Conservation (phyloP, 2,113 vertebrate genomes). For the Carassius carassius region DNA sequence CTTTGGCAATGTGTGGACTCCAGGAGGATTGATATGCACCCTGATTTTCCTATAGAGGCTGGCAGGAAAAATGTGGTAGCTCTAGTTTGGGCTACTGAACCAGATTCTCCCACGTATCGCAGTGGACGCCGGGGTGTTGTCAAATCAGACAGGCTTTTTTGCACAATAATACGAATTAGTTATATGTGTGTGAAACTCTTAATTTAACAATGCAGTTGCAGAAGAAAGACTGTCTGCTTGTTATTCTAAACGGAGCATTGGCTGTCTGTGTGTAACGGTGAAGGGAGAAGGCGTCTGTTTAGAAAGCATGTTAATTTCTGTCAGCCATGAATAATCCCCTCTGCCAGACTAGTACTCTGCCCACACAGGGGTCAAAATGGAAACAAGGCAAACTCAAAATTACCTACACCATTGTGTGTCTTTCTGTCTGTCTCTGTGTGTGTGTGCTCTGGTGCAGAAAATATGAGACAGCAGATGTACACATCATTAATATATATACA, state of each 20-base stretch:
- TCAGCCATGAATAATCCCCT: slow-evolving; percentile 54
- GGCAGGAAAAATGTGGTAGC: not conserved
- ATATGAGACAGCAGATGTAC: not conserved
- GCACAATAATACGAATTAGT: not conserved
- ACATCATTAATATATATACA: slow-evolving; percentile 10
- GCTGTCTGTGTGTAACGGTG: slow-evolving; percentile 13
- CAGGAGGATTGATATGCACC: slow-evolving; percentile 26
- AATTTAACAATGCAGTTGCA: not conserved
- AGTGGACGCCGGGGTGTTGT: not conserved
- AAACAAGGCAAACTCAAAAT: slow-evolving; percentile 41
- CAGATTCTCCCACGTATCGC: not conserved
- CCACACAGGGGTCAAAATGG: slow-evolving; percentile 47
- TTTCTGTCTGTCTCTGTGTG: slow-evolving; percentile 15
- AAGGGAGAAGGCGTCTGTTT: slow-evolving; percentile 40
- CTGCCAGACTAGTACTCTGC: slow-evolving; percentile 34
- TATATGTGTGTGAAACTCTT: slow-evolving; percentile 3
- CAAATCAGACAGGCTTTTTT: not conserved
- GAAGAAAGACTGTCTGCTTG: not conserved
- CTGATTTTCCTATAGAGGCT: slow-evolving; percentile 14
- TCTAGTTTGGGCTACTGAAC: slow-evolving; percentile 10
- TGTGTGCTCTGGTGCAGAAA: slow-evolving; percentile 27
- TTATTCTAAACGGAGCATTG: slow-evolving; percentile 18
- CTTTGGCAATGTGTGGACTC: slow-evolving; percentile 17
- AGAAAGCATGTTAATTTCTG: slow-evolving; percentile 51
- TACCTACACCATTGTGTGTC: slow-evolving; percentile 20